Percentiles rank a stretch among this genome's conserved stretches.
These are phyloP conservation scores for Thunnus thynnus DNA, from an alignment of 2,113 vertebrate genomes.

Conservation along the genomic window DNA sequence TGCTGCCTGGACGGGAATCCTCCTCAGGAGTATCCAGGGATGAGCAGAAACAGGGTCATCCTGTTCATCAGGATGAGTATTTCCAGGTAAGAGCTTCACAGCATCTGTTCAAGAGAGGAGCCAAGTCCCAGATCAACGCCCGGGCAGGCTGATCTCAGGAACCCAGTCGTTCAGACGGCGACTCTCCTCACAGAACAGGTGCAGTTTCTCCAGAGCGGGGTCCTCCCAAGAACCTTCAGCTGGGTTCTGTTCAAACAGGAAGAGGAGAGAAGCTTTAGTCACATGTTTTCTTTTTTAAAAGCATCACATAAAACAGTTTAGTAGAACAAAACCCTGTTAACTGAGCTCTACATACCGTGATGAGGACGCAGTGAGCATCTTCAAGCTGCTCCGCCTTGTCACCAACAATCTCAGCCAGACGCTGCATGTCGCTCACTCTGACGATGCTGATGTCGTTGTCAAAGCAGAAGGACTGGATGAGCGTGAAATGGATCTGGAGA, in stretches of 20 bases:
- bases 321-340: fast-evolving
- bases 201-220: slow-evolving; percentile 86
- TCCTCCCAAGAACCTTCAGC: slow-evolving; percentile 85
- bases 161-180: slow-evolving; percentile 85
- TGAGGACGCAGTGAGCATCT: slow-evolving; percentile 86
- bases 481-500: slow-evolving; percentile 88
- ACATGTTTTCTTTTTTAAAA: neutral
- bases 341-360: slow-evolving; percentile 80
- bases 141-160: slow-evolving; percentile 84
- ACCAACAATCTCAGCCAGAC: slow-evolving; percentile 80
- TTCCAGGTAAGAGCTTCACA: slow-evolving; percentile 70
- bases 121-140: slow-evolving; percentile 77
- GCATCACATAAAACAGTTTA: neutral
- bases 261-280: slow-evolving; percentile 7
- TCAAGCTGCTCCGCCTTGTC: slow-evolving; percentile 75
- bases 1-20: slow-evolving; percentile 80
- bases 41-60: slow-evolving; percentile 78
- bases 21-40: slow-evolving; percentile 85
- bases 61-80: slow-evolving; percentile 78
- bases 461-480: slow-evolving; percentile 89
- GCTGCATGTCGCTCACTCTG: slow-evolving; percentile 82
- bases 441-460: slow-evolving; percentile 89
- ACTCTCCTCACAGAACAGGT: slow-evolving; percentile 87
- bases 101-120: slow-evolving; percentile 66
- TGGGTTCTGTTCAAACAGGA: slow-evolving; percentile 76